phyloP scores from a whole-genome alignment of 2,888 invertebrate species.

The Andrena dorsata region DNA sequence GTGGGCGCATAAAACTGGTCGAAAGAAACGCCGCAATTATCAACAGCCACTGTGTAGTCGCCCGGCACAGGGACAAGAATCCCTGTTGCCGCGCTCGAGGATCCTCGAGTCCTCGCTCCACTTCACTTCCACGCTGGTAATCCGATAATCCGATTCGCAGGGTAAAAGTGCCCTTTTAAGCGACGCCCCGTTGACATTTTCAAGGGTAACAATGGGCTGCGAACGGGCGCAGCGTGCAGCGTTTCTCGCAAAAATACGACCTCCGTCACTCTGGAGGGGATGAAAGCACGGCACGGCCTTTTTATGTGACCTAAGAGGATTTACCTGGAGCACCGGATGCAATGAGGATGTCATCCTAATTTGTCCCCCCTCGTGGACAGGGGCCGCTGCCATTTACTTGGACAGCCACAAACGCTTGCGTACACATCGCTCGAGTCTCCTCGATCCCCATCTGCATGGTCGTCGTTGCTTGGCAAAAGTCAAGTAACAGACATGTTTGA shows the following conservation, averaged over 20 bases:
- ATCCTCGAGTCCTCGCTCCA: slow-evolving; percentile 68
- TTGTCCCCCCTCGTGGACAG: slow-evolving; percentile 70
- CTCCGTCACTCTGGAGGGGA: slow-evolving; percentile 51
- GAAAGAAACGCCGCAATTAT: slow-evolving; percentile 20
- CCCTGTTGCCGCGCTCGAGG: slow-evolving; percentile 27
- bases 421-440: slow-evolving; percentile 19
- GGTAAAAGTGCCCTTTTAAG: slow-evolving; percentile 76
- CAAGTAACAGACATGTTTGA: not conserved
- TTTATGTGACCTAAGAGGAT: slow-evolving; percentile 79
- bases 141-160: slow-evolving; percentile 83
- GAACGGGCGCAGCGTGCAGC: slow-evolving; percentile 63
- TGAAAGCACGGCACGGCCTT: slow-evolving; percentile 66
- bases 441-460: not conserved
- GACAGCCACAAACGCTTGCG: slow-evolving; percentile 51
- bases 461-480: not conserved
- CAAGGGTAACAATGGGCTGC: slow-evolving; percentile 80
- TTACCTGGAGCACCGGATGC: slow-evolving; percentile 79
- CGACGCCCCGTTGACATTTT: slow-evolving; percentile 81
- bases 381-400: slow-evolving; percentile 48
- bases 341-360: slow-evolving; percentile 79
- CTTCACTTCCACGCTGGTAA: slow-evolving; percentile 77
- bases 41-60: not conserved
- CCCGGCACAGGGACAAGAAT: not conserved
- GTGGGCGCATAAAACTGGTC: not conserved
- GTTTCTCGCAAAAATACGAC: slow-evolving; percentile 67